Conservation (phyloP, 2,113 vertebrate species). For the Pluvianellus socialis region DNA sequence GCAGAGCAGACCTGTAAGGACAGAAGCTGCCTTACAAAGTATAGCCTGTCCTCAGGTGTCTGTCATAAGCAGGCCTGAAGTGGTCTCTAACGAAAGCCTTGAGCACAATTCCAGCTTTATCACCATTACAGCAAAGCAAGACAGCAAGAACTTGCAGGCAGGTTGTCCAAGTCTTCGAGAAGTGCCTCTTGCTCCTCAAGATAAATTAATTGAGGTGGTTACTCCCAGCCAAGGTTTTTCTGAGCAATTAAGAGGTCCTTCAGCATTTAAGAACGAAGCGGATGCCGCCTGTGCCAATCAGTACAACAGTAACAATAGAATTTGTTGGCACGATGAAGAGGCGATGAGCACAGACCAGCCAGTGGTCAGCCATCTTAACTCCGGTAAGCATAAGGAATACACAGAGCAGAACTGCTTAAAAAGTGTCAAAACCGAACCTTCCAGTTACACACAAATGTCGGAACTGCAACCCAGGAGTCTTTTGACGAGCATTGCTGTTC, state of each 20-base stretch:
- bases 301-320: slow-evolving; percentile 69
- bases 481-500: slow-evolving; percentile 59
- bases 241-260: slow-evolving; percentile 68
- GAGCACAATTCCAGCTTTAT: slow-evolving; percentile 71
- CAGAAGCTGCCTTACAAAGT: slow-evolving; percentile 72
- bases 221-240: slow-evolving; percentile 66
- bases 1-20: slow-evolving; percentile 72
- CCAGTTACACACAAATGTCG: slow-evolving; percentile 62
- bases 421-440: slow-evolving; percentile 73
- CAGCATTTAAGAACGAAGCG: slow-evolving; percentile 71
- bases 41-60: slow-evolving; percentile 81
- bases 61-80: slow-evolving; percentile 82
- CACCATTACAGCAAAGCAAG: slow-evolving; percentile 62
- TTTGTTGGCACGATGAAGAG: slow-evolving; percentile 78
- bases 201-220: slow-evolving; percentile 67
- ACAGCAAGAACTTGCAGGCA: slow-evolving; percentile 66
- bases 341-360: slow-evolving; percentile 70
- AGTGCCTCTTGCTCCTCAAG: slow-evolving; percentile 68
- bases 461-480: slow-evolving; percentile 74
- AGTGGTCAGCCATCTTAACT: slow-evolving; percentile 30
- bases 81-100: slow-evolving; percentile 57
- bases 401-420: slow-evolving; percentile 72
- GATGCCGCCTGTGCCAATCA: slow-evolving; percentile 64
- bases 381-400: slow-evolving; percentile 74
- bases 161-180: slow-evolving; percentile 69